phyloP scores from a whole-genome alignment of 2,113 vertebrate species.

The Thalassarche chlororhynchos region DNA sequence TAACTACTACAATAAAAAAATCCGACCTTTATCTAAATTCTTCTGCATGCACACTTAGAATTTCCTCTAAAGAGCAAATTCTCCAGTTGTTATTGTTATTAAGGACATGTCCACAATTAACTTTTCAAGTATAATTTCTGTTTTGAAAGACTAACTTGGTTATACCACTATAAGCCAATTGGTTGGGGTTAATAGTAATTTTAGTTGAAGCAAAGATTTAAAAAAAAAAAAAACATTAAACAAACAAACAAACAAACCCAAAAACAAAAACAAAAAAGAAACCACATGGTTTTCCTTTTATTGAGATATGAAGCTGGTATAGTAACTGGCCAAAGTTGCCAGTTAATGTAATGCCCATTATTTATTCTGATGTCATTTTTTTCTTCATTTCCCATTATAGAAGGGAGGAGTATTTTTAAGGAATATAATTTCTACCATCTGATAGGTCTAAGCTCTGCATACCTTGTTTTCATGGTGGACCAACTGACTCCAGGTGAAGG shows the following conservation, averaged over 20 bases:
- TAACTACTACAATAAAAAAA: conserved; percentile 7
- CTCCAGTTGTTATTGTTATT: neutral
- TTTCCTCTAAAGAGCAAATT: neutral
- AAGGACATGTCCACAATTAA: neutral
- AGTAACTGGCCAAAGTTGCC: neutral
- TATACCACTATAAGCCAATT: neutral
- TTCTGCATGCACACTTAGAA: neutral
- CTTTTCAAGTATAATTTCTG: conserved; percentile 9
- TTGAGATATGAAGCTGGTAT: neutral
- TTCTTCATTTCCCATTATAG: neutral
- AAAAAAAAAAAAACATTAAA: neutral
- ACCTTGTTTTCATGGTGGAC: neutral
- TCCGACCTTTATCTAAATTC: neutral
- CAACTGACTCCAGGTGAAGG: neutral
- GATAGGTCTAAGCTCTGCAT: neutral
- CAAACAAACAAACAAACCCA: neutral
- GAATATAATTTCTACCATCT: neutral
- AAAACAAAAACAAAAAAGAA: too few species aligned
- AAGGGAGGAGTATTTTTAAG: neutral
- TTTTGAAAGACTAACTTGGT: neutral
- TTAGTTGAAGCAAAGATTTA: neutral
- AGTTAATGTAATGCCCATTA: neutral
- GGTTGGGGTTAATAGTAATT: neutral
- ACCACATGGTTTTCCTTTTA: neutral
- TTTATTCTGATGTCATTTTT: neutral